Evolutionary conservation across 2,113 vertebrate species (phyloP).

Genomic region (Cyprinus carpio): DNA sequence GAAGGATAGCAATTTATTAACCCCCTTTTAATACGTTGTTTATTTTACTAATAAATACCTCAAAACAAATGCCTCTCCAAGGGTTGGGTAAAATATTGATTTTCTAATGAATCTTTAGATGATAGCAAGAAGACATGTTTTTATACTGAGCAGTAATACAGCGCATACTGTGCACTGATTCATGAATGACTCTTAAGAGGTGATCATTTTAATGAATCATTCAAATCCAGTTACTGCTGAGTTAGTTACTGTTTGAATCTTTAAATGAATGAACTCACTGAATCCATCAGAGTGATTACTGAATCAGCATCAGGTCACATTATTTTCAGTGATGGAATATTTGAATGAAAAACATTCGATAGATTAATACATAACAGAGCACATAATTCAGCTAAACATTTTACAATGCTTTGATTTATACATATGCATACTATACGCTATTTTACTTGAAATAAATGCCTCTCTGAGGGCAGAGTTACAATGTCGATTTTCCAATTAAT

Average conservation of each 20-base stretch:
- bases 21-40: background rate
- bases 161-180: background rate
- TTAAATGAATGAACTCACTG: background rate
- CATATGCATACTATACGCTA: background rate
- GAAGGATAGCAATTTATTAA: background rate
- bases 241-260: background rate
- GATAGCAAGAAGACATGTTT: background rate
- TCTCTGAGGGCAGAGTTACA: background rate
- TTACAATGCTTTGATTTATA: background rate
- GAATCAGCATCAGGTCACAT: conserved; percentile 8
- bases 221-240: conserved; percentile 4
- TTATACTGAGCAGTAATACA: background rate
- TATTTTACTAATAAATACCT: background rate
- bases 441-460: background rate
- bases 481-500: background rate
- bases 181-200: background rate
- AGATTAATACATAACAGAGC: background rate
- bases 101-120: background rate
- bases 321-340: background rate
- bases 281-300: background rate
- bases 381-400: background rate
- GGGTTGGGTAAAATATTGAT: background rate
- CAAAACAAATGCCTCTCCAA: background rate
- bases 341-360: background rate
- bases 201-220: conserved; percentile 2